These are phyloP conservation scores for Perccottus glenii DNA, from an alignment of 2,113 vertebrate genomes.

Conservation along the genomic window DNA sequence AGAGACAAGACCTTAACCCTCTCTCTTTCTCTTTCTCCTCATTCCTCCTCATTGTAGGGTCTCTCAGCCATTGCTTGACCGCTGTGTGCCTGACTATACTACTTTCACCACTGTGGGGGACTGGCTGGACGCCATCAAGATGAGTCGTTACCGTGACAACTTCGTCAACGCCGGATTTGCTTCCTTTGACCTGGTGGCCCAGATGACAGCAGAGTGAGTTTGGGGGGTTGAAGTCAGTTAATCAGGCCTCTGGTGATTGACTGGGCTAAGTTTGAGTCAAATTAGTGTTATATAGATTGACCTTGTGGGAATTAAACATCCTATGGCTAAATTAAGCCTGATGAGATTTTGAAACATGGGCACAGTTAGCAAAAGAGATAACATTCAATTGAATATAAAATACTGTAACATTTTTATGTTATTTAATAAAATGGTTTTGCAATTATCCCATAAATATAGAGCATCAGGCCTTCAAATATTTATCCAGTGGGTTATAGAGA, in stretches of 20 bases:
- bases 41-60: slow-evolving; percentile 80
- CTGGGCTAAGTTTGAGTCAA: slow-evolving; percentile 50
- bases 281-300: slow-evolving; percentile 45
- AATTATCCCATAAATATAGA: not conserved
- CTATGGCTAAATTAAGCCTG: slow-evolving; percentile 31
- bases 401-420: not conserved
- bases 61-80: slow-evolving; percentile 96
- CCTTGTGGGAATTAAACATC: slow-evolving; percentile 51
- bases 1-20: slow-evolving; percentile 79
- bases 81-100: slow-evolving; percentile 96
- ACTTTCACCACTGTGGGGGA: slow-evolving; percentile 98
- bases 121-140: slow-evolving; percentile 99
- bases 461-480: not conserved
- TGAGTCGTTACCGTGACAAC: slow-evolving; percentile 98
- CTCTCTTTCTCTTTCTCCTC: slow-evolving; percentile 75
- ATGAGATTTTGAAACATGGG: slow-evolving; percentile 21
- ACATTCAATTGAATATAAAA: not conserved
- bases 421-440: slow-evolving; percentile 4
- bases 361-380: not conserved
- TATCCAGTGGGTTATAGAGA: slow-evolving; percentile 5
- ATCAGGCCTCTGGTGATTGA: slow-evolving; percentile 53
- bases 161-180: slow-evolving; percentile 96
- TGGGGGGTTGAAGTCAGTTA: slow-evolving; percentile 21
- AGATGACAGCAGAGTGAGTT: slow-evolving; percentile 99
- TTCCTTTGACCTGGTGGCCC: slow-evolving; percentile 97